Percentiles rank a stretch among this genome's conserved stretches.
Conservation (phyloP, 1,140 invertebrate genomes). For the Bathynomus jamesi region DNA sequence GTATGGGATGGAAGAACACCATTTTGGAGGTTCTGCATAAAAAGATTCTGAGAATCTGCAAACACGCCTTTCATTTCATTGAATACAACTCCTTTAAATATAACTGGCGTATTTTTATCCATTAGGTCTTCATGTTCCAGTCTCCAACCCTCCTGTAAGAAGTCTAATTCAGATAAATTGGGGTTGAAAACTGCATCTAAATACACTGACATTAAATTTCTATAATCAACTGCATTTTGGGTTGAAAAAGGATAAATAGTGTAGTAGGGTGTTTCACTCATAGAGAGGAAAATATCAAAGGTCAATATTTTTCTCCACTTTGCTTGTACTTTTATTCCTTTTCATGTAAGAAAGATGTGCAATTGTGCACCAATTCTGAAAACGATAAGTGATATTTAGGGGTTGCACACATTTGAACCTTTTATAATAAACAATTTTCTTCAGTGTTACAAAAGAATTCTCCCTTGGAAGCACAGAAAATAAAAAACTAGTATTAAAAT, state of each 20-base stretch:
- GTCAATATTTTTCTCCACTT: too few relatives aligned
- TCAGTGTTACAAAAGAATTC: too few relatives aligned
- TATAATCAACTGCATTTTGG: slow-evolving; percentile 77
- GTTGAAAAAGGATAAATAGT: slow-evolving; percentile 93
- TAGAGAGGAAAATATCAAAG: too few relatives aligned
- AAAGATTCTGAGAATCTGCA: slow-evolving; percentile 74
- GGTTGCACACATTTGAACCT: too few relatives aligned
- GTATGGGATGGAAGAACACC: slow-evolving; percentile 72
- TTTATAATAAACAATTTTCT: too few relatives aligned
- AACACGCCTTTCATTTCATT: slow-evolving; percentile 98
- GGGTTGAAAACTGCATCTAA: slow-evolving; percentile 63
- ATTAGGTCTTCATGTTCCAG: slow-evolving; percentile 70
- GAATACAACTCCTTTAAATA: slow-evolving; percentile 90
- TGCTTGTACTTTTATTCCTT: too few relatives aligned
- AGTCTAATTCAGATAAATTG: slow-evolving; percentile 69
- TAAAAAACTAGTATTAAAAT: too few relatives aligned
- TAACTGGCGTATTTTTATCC: slow-evolving; percentile 63
- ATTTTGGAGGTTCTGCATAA: slow-evolving; percentile 69
- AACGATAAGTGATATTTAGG: too few relatives aligned
- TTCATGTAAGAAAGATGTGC: too few relatives aligned
- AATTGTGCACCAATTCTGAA: too few relatives aligned
- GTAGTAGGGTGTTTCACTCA: too few relatives aligned
- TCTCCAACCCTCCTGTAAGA: slow-evolving; percentile 90
- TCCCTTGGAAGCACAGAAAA: too few relatives aligned
- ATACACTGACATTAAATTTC: slow-evolving; percentile 64